These are phyloP conservation scores for Melanerpes formicivorus DNA, from an alignment of 2,113 vertebrate species.

Conservation along the genomic window DNA sequence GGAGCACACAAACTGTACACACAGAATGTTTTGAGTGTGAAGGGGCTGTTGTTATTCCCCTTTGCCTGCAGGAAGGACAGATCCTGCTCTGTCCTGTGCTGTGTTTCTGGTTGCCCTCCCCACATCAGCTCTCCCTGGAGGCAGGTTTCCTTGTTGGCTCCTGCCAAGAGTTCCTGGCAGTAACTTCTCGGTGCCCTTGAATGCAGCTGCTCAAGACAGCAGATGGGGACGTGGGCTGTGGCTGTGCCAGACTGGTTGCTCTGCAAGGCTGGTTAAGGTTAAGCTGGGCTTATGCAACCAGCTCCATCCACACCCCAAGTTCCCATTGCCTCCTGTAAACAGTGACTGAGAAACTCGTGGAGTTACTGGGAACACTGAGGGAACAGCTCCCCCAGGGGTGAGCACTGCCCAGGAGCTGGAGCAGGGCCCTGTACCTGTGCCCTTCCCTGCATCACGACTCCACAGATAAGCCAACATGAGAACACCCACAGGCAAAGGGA, in stretches of 20 bases:
- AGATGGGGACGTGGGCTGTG: slow-evolving; percentile 46
- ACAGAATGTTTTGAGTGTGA: not conserved
- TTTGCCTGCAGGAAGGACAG: not conserved
- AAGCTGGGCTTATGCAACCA: not conserved
- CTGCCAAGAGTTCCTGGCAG: slow-evolving; percentile 53
- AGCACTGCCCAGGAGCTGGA: not conserved
- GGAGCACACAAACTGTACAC: not conserved
- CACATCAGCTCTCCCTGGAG: not conserved
- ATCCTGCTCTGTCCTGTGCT: not conserved
- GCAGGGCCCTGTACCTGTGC: not conserved
- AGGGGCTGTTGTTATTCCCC: not conserved
- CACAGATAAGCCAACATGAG: not conserved
- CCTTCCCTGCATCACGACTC: not conserved
- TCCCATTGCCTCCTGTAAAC: not conserved
- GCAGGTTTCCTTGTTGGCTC: slow-evolving; percentile 20
- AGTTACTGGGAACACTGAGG: not conserved
- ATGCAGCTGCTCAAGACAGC: slow-evolving; percentile 51
- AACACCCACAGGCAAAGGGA: not conserved
- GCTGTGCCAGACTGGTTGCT: slow-evolving; percentile 35
- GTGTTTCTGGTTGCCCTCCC: slow-evolving; percentile 5
- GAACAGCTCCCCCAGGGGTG: not conserved
- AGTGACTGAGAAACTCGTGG: not conserved
- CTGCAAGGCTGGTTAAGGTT: slow-evolving; percentile 6
- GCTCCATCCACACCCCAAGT: not conserved
- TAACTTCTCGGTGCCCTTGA: slow-evolving; percentile 43